Evolutionary conservation across 2,113 vertebrate genomes (phyloP).

Genomic region (Tupaia chinensis): DNA sequence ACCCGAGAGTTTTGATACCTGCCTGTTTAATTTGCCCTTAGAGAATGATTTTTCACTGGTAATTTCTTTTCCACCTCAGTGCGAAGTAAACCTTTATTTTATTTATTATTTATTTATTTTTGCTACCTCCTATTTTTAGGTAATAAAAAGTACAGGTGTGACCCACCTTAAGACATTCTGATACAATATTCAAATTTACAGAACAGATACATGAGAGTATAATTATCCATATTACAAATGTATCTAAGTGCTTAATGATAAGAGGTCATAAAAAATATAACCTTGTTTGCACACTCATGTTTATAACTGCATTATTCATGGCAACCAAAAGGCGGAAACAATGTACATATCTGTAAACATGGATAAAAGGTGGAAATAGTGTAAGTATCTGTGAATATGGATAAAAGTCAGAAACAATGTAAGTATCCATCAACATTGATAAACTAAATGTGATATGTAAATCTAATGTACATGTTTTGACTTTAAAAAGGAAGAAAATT

Average conservation of each 20-base stretch:
- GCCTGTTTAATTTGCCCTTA: neutral
- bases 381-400: too few species aligned
- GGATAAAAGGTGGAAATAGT: neutral
- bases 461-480: neutral
- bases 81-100: conserved; percentile 4
- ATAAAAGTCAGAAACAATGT: neutral
- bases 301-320: neutral
- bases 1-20: neutral
- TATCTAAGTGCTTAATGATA: neutral
- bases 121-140: neutral
- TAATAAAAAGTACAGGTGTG: conserved; percentile 40
- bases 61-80: neutral
- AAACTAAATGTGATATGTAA: neutral
- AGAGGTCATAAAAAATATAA: conserved; percentile 29
- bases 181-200: neutral
- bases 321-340: neutral
- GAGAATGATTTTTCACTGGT: neutral
- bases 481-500: neutral
- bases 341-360: neutral
- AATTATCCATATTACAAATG: neutral
- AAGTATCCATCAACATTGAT: neutral
- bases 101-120: neutral
- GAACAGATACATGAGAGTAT: neutral
- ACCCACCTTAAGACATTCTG: conserved; percentile 32
- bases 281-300: neutral